Evolutionary conservation across 2,797 vertebrate species (phyloP), one percentile per base, ranked within the genome.

Genomic region (Euthynnus affinis): DNA sequence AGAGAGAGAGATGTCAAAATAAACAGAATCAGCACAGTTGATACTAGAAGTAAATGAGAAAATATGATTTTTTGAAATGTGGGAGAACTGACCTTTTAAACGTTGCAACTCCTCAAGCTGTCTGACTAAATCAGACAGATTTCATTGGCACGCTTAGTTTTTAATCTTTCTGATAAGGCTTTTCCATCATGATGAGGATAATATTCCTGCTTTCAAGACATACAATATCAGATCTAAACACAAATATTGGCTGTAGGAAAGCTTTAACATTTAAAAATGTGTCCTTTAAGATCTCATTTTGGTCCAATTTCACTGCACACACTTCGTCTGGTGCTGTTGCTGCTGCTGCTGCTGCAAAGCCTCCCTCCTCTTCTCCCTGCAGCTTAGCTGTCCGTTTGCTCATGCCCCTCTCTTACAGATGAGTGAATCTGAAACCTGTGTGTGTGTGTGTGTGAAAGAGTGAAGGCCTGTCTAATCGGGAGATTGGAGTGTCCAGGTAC

Each of bases 341-440:
- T 73, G 55, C 55, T 73, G 55, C 55, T 64, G 51, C 59, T 71
- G 64, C 55, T 66, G 66, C 63, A 40, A 27, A 66, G 48, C 69
- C 44, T 29, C 4, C n/a, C 23, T 70, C 61, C 17, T 51, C 15
- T 18, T 48, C 63, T 63, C 64, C 68, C 64, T 66, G 70, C 63
- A 81, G 77, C 66, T 88, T 34, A 67, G 75, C 66, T 78, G 76
- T 83, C 80, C 0, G 34, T 79, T 88, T 71, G 76, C 62, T 87
- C 59, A 32, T 61, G 70, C 78, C 14, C 48, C n/a, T 74, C 59
- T 75, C 37, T 69, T 46, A 71, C 62, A 74, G 58, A 85, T 32
- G 76, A 84, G 70, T 44, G 83, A 80, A 53, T 65, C 71, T 70
- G 78, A 80, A 62, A 51, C 34, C 67, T 14, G 56, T 66, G 58